Evolutionary conservation across 2,797 vertebrate genomes (phyloP).

Genomic region (Myripristis jacobus): DNA sequence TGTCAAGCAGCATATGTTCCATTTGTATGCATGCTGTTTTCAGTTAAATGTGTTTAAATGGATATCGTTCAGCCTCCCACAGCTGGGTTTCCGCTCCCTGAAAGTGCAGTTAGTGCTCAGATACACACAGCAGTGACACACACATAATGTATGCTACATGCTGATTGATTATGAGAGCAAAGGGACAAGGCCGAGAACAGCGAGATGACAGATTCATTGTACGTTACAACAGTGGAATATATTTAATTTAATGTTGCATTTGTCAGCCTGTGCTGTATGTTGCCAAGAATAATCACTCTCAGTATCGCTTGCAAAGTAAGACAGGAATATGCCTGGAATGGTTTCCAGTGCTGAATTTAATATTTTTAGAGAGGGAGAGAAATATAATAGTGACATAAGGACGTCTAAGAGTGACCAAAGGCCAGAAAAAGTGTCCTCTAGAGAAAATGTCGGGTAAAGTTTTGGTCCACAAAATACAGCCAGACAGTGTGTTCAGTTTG

Average conservation of each 20-base stretch:
- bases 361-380: too few relatives aligned
- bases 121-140: constrained; percentile 5
- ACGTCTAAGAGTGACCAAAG: too few relatives aligned
- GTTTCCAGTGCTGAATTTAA: background rate
- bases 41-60: too few relatives aligned
- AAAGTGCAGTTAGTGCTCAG: background rate
- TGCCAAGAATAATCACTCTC: background rate
- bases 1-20: too few relatives aligned
- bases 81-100: background rate
- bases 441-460: too few relatives aligned
- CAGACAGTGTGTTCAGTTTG: too few relatives aligned
- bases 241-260: background rate
- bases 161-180: constrained; percentile 42
- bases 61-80: background rate
- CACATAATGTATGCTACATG: constrained; percentile 27
- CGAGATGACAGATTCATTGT: background rate
- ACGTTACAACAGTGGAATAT: background rate
- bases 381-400: too few relatives aligned
- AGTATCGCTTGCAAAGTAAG: background rate
- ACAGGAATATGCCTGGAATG: background rate
- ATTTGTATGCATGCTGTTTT: too few relatives aligned
- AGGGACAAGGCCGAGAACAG: background rate
- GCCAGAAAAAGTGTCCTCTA: too few relatives aligned
- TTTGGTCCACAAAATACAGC: too few relatives aligned
- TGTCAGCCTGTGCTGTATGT: background rate